Percentiles rank a stretch among this genome's conserved stretches.
Conservation (phyloP, 1,140 invertebrate species). For the Lasaia peninsularis region DNA sequence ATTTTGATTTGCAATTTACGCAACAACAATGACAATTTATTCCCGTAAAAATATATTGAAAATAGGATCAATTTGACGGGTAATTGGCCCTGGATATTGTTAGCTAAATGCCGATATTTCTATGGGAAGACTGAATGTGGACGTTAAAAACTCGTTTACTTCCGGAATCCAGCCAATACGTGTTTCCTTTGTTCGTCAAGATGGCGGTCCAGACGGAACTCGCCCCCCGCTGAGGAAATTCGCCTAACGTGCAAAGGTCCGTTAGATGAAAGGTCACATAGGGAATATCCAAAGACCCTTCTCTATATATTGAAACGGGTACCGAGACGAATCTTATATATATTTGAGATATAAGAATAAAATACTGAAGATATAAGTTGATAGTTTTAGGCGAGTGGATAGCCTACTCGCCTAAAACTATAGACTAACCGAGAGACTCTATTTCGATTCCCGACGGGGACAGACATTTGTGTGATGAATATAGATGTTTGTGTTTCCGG, state of each 20-base stretch:
- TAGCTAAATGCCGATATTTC: slow-evolving; percentile 7
- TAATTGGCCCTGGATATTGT: slow-evolving; percentile 6
- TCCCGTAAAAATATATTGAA: neutral
- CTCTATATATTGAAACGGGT: neutral
- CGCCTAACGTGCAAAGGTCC: slow-evolving; percentile 20
- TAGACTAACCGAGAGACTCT: too few relatives aligned
- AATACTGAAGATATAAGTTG: too few relatives aligned
- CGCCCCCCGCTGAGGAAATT: slow-evolving; percentile 23
- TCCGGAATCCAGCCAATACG: slow-evolving; percentile 15
- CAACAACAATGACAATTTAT: too few relatives aligned
- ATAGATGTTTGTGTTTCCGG: too few relatives aligned
- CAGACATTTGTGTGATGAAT: too few relatives aligned
- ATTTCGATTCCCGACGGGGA: too few relatives aligned
- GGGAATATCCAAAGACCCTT: slow-evolving; percentile 10
- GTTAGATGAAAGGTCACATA: slow-evolving; percentile 10
- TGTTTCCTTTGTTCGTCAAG: slow-evolving; percentile 27
- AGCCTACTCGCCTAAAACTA: too few relatives aligned
- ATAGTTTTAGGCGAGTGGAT: too few relatives aligned
- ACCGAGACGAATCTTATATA: neutral
- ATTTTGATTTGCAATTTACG: too few relatives aligned
- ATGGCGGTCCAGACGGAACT: slow-evolving; percentile 22
- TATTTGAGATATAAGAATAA: too few relatives aligned
- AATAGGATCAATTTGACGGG: neutral
- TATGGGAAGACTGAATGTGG: neutral
- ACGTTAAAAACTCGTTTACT: slow-evolving; percentile 18